Percentiles rank a stretch among this genome's conserved stretches.
phyloP scores from a whole-genome alignment of 2,888 invertebrate species.

The Parascotia fuliginaria region DNA sequence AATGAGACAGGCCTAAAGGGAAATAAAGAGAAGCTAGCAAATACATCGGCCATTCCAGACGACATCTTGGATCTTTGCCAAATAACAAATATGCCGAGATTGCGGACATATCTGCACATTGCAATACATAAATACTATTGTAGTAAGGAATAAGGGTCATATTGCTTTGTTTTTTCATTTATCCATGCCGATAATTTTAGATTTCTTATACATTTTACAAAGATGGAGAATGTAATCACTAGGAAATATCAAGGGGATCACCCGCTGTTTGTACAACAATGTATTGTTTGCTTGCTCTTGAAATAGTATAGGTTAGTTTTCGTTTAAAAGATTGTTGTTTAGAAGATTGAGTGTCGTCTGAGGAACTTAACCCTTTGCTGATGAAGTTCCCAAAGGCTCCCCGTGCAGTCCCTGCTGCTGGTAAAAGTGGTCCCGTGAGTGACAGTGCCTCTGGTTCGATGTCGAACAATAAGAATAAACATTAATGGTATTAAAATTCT shows the following conservation, averaged over 20 bases:
- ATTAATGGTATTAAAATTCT: too few relatives aligned
- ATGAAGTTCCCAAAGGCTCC: too few relatives aligned
- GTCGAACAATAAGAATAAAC: too few relatives aligned
- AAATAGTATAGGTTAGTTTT: too few relatives aligned
- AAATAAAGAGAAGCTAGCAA: constrained; percentile 33
- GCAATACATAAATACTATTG: constrained; percentile 19
- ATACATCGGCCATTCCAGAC: constrained; percentile 31
- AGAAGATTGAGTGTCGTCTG: too few relatives aligned
- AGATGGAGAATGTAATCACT: not conserved
- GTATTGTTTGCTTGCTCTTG: not conserved
- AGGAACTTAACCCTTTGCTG: too few relatives aligned
- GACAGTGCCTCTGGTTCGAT: too few relatives aligned
- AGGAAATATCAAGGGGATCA: not conserved
- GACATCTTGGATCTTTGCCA: constrained; percentile 53
- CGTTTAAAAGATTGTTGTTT: too few relatives aligned
- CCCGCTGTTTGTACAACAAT: not conserved
- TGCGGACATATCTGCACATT: constrained; percentile 38
- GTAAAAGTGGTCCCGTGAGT: too few relatives aligned
- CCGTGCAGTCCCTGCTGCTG: too few relatives aligned
- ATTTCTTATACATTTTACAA: not conserved
- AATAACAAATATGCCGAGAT: constrained; percentile 45
- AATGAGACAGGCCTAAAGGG: constrained; percentile 38
- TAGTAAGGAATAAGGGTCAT: not conserved
- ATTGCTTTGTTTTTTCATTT: not conserved
- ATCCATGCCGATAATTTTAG: not conserved